Percentiles rank a stretch among this genome's conserved stretches.
phyloP scores from a whole-genome alignment of 2,797 vertebrate genomes.

The Sparus aurata region DNA sequence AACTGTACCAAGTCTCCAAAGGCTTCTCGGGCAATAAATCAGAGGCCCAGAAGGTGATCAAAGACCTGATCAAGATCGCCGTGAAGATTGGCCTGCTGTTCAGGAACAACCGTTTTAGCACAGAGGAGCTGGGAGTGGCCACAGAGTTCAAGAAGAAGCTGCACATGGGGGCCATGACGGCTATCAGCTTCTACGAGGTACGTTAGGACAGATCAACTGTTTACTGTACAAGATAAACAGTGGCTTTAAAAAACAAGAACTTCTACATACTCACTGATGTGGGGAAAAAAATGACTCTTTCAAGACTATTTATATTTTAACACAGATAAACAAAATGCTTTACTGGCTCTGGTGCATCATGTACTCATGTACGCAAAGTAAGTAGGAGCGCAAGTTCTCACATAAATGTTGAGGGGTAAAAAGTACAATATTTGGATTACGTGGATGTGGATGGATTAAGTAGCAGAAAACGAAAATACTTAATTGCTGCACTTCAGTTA shows the following conservation, averaged over 20 bases:
- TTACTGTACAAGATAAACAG: neutral
- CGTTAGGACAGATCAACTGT: accelerated
- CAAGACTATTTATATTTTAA: neutral
- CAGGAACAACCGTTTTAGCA: slow-evolving; percentile 88
- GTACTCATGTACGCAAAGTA: too few species aligned
- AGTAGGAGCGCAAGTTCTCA: too few species aligned
- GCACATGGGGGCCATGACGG: slow-evolving; percentile 91
- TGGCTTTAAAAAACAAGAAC: accelerated
- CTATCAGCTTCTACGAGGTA: slow-evolving; percentile 93
- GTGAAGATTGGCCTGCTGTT: slow-evolving; percentile 92
- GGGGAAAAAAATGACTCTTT: neutral
- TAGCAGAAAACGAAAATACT: too few species aligned
- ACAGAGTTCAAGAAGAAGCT: slow-evolving; percentile 91
- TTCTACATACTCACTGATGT: neutral
- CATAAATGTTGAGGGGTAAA: too few species aligned
- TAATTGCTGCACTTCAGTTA: too few species aligned
- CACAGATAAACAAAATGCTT: neutral
- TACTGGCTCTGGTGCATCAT: too few species aligned
- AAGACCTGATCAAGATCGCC: slow-evolving; percentile 92
- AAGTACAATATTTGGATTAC: too few species aligned
- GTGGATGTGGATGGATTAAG: too few species aligned
- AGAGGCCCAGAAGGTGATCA: slow-evolving; percentile 92
- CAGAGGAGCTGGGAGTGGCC: slow-evolving; percentile 86
- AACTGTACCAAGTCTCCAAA: slow-evolving; percentile 93
- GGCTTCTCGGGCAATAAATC: slow-evolving; percentile 86